These are phyloP conservation scores for Psylliodes chrysocephalus DNA, from an alignment of 2,888 invertebrate species.

Conservation along the genomic window DNA sequence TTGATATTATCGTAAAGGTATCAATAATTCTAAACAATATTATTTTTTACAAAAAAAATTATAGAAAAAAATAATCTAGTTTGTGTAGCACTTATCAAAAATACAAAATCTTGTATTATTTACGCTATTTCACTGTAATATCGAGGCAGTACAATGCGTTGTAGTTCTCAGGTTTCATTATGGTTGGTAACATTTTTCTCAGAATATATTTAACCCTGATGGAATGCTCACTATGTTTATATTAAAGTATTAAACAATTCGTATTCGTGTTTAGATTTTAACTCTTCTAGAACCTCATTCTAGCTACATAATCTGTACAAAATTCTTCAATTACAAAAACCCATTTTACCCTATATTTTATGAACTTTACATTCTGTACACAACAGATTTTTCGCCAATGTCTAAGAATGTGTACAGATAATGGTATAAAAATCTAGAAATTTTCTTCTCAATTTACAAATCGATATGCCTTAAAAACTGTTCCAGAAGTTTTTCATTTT, in stretches of 20 bases:
- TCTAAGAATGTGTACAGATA: conserved; percentile 11
- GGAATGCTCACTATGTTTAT: conserved; percentile 8
- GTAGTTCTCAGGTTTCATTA: background rate
- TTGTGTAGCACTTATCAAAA: conserved; percentile 16
- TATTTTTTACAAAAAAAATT: too few relatives aligned
- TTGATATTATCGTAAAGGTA: too few relatives aligned
- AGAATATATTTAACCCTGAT: too few relatives aligned
- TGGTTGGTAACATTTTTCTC: background rate
- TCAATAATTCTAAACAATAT: too few relatives aligned
- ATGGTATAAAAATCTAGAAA: conserved; percentile 37
- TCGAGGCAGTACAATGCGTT: conserved; percentile 3
- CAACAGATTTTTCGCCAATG: conserved; percentile 18
- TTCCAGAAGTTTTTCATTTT: conserved; percentile 22
- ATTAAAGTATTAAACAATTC: background rate
- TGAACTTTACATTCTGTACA: conserved; percentile 31
- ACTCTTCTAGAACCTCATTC: conserved; percentile 13
- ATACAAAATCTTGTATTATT: conserved; percentile 10
- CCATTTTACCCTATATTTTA: conserved; percentile 7
- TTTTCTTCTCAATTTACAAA: conserved; percentile 34
- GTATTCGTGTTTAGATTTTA: background rate
- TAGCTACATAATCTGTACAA: conserved; percentile 28
- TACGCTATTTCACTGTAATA: background rate
- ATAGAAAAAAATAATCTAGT: conserved; percentile 2
- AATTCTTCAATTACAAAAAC: conserved; percentile 20
- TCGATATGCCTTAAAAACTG: conserved; percentile 38